Percentiles rank a stretch among this genome's conserved stretches.
These are phyloP conservation scores for Aphis craccivora DNA, from an alignment of 1,140 invertebrate species.

Conservation along the genomic window DNA sequence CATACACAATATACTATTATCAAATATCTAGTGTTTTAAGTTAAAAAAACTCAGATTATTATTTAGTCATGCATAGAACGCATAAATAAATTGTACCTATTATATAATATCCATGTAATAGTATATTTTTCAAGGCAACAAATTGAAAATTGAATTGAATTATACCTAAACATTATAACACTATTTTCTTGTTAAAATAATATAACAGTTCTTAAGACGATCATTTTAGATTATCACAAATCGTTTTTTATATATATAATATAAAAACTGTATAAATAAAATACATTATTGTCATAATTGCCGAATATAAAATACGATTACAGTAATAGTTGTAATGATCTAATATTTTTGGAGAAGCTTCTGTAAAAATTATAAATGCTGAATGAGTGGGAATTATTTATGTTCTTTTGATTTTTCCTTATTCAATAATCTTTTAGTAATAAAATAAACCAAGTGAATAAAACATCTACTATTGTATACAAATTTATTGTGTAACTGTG, in stretches of 20 bases:
- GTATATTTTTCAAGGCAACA: neutral
- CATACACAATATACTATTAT: neutral
- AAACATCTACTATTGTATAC: neutral
- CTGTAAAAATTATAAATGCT: neutral
- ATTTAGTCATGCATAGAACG: neutral
- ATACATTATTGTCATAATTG: too few relatives aligned
- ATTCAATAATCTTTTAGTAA: slow-evolving; percentile 8
- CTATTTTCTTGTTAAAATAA: neutral
- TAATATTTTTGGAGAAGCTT: neutral
- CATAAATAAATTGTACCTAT: neutral
- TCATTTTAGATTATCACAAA: neutral
- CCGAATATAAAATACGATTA: neutral
- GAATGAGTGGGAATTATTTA: neutral
- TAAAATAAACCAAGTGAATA: neutral
- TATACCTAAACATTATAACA: neutral
- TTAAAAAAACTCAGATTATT: neutral
- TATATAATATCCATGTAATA: neutral
- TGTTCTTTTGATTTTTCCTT: neutral
- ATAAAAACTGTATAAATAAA: too few relatives aligned
- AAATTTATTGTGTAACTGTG: neutral
- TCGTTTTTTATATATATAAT: too few relatives aligned
- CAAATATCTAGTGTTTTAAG: neutral
- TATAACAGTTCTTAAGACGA: neutral
- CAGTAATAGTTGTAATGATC: neutral
- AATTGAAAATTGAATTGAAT: neutral